phyloP scores from a whole-genome alignment of 2,113 vertebrate genomes.

The Chrysemys picta region DNA sequence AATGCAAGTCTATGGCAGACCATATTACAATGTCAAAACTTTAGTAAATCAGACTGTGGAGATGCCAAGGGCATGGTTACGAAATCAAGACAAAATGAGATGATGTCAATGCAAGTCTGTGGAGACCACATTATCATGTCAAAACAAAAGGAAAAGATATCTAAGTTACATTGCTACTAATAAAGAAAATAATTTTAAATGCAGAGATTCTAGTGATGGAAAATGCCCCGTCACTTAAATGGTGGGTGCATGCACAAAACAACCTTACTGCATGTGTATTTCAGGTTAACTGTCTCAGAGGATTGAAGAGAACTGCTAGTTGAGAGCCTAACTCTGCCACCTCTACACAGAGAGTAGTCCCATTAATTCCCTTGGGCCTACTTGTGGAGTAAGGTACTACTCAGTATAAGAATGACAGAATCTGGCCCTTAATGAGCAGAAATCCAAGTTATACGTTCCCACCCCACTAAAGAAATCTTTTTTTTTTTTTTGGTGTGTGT shows the following conservation, averaged over 20 bases:
- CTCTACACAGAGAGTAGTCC: neutral
- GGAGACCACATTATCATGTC: conserved; percentile 19
- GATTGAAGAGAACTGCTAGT: neutral
- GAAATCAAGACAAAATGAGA: conserved; percentile 27
- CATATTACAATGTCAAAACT: conserved; percentile 30
- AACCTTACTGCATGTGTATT: conserved; percentile 11
- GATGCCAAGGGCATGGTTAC: neutral
- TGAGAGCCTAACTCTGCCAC: neutral
- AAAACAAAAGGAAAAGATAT: conserved; percentile 5
- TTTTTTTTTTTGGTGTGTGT: no score
- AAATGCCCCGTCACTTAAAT: neutral
- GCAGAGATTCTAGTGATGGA: neutral
- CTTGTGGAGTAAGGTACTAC: neutral
- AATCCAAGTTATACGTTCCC: neutral
- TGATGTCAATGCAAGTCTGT: neutral
- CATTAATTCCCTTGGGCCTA: neutral
- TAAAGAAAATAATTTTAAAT: neutral
- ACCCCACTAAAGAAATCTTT: neutral
- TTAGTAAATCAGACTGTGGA: conserved; percentile 35
- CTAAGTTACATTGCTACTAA: neutral
- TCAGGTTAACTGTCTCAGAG: neutral
- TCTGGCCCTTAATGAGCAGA: neutral
- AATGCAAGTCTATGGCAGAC: conserved; percentile 48
- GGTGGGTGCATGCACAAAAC: neutral
- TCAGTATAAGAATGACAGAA: neutral